A percentile compares a stretch with the other conserved stretches of the same genome.
These are phyloP conservation scores for Heliocidaris tuberculata DNA, from an alignment of 35 echinoderm and acorn worm genomes.

Conservation along the genomic window DNA sequence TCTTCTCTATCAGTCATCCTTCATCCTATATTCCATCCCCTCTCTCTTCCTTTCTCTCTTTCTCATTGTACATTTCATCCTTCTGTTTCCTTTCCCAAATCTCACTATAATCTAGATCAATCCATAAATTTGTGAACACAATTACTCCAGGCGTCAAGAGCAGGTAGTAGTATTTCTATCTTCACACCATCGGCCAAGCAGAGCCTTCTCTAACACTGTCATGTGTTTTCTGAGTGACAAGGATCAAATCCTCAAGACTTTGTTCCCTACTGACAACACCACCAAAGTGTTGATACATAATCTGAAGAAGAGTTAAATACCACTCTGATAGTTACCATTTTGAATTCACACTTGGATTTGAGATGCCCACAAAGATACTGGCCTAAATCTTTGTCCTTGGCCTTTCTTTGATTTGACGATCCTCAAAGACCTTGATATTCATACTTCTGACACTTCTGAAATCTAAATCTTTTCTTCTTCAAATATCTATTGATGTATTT, in stretches of 20 bases:
- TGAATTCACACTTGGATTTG: background rate
- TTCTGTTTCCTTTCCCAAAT: background rate
- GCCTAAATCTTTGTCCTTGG: background rate
- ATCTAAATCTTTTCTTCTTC: background rate
- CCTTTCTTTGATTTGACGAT: background rate
- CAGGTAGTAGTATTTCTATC: conserved; percentile 11
- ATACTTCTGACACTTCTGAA: background rate
- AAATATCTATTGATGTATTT: background rate
- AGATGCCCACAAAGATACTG: background rate
- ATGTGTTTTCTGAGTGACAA: background rate
- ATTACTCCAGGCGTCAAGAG: background rate
- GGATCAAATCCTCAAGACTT: background rate
- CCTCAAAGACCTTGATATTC: background rate
- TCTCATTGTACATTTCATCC: background rate
- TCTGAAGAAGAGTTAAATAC: background rate
- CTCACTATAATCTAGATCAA: conserved; percentile 4
- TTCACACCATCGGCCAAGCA: background rate
- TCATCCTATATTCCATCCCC: background rate
- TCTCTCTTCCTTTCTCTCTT: background rate
- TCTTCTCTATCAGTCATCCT: background rate
- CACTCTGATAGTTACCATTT: background rate
- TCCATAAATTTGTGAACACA: background rate
- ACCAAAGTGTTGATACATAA: background rate
- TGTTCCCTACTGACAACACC: background rate
- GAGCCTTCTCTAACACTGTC: background rate